These are phyloP conservation scores for Varanus komodoensis DNA, from an alignment of 2,113 vertebrate genomes.

Conservation along the genomic window DNA sequence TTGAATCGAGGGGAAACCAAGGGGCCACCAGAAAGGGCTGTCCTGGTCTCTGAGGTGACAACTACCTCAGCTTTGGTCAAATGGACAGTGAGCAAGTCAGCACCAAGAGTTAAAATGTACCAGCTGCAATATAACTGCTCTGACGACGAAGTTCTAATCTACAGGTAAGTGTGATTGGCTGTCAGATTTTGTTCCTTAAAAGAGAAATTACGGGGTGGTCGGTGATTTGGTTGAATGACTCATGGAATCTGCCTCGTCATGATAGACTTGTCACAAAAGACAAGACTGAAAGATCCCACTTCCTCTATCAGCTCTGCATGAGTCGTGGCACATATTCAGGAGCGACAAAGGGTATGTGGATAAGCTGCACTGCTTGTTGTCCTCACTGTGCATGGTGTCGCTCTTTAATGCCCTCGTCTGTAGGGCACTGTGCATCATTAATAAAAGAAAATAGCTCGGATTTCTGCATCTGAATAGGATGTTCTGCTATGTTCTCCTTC, in stretches of 20 bases:
- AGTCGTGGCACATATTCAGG: slow-evolving; percentile 46
- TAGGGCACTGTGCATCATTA: not conserved
- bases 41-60: slow-evolving; percentile 93
- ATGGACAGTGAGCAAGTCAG: slow-evolving; percentile 93
- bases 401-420: not conserved
- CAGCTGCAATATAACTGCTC: slow-evolving; percentile 99
- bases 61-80: slow-evolving; percentile 91
- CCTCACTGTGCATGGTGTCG: not conserved
- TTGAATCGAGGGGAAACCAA: slow-evolving; percentile 88
- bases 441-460: not conserved
- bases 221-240: not conserved
- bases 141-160: slow-evolving; percentile 96
- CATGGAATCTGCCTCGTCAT: not conserved
- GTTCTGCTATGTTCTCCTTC: not conserved
- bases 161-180: slow-evolving; percentile 85
- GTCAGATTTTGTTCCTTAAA: not conserved
- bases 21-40: slow-evolving; percentile 85
- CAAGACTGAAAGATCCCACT: slow-evolving; percentile 48
- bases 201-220: slow-evolving; percentile 1
- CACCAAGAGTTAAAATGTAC: slow-evolving; percentile 97
- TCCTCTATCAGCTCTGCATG: slow-evolving; percentile 40
- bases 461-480: not conserved
- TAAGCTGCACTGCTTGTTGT: slow-evolving; percentile 32
- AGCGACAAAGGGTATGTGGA: not conserved
- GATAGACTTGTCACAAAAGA: slow-evolving; percentile 42